These are phyloP conservation scores for Callyntrura sp. DNA, from an alignment of 2,888 invertebrate genomes.

Conservation along the genomic window DNA sequence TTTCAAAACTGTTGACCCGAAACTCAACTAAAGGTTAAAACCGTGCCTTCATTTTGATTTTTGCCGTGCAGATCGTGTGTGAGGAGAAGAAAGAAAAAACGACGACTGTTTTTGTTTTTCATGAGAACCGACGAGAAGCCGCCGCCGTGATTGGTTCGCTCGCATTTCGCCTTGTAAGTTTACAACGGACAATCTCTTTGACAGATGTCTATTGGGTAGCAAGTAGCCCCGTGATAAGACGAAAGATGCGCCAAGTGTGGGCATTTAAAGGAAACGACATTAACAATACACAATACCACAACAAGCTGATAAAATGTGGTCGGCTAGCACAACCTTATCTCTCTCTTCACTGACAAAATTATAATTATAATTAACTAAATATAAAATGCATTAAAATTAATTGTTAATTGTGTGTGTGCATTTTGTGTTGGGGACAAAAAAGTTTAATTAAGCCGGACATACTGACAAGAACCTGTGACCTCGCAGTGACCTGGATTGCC, in stretches of 20 bases:
- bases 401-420: too few species aligned
- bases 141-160: constrained; percentile 65
- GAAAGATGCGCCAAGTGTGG: constrained; percentile 28
- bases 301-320: background rate
- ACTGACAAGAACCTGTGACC: too few species aligned
- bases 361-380: too few species aligned
- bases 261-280: constrained; percentile 17
- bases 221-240: background rate
- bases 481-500: too few species aligned
- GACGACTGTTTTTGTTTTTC: constrained; percentile 46
- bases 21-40: too few species aligned
- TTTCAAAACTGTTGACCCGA: too few species aligned
- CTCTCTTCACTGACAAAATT: too few species aligned
- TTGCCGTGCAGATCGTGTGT: background rate
- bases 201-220: background rate
- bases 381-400: too few species aligned
- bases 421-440: too few species aligned
- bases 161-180: constrained; percentile 25
- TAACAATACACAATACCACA: background rate
- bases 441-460: too few species aligned
- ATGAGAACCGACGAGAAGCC: constrained; percentile 32
- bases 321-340: too few species aligned
- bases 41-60: background rate
- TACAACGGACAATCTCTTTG: constrained; percentile 67
- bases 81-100: background rate